These are phyloP conservation scores for Pygoscelis antarcticus DNA, from an alignment of 2,113 vertebrate species.

Conservation along the genomic window DNA sequence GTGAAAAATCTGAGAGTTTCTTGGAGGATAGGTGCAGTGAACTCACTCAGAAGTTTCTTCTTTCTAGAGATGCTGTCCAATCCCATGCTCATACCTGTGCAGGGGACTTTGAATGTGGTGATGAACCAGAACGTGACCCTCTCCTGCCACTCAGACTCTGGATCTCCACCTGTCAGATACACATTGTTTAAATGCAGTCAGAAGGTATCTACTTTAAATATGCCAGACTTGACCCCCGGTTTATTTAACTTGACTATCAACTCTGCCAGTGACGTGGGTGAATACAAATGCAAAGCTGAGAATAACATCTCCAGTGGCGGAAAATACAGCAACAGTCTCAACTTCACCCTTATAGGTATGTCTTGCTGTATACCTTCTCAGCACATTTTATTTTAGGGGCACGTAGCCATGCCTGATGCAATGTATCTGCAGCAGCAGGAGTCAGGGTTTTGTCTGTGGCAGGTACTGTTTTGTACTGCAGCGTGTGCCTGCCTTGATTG, in stretches of 20 bases:
- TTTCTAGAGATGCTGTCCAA: conserved; percentile 9
- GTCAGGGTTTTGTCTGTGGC: neutral
- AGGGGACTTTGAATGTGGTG: neutral
- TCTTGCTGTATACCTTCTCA: neutral
- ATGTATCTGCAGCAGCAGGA: neutral
- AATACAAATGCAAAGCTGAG: conserved; percentile 75
- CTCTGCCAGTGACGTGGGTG: conserved; percentile 17
- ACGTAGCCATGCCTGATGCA: neutral
- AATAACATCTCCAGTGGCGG: neutral
- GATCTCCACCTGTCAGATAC: conserved; percentile 44
- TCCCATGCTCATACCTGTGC: neutral
- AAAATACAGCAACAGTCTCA: conserved; percentile 61
- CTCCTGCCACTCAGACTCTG: conserved; percentile 26
- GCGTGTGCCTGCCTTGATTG: neutral
- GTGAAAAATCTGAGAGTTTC: neutral
- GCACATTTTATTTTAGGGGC: neutral
- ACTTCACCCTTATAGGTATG: conserved; percentile 56
- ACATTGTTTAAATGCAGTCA: conserved; percentile 8
- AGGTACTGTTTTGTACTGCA: neutral
- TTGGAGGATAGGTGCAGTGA: neutral
- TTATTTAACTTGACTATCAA: conserved; percentile 51
- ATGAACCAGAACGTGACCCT: conserved; percentile 63
- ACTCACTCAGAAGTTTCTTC: neutral
- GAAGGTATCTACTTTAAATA: neutral
- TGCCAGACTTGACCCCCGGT: neutral